These are phyloP conservation scores for Canis aureus DNA, from an alignment of 2,113 vertebrate species.

Conservation along the genomic window DNA sequence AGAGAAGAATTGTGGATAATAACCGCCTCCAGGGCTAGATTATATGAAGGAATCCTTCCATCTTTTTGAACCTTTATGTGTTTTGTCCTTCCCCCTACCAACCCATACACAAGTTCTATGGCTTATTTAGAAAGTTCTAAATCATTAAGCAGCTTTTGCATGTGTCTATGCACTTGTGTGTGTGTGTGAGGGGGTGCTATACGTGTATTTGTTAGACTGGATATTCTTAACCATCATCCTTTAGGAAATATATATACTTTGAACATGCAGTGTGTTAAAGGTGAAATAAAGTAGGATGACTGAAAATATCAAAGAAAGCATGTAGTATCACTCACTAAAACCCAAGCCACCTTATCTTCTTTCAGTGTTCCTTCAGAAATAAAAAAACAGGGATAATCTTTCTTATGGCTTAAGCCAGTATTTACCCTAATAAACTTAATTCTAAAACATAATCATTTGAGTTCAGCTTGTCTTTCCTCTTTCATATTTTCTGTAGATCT, in stretches of 20 bases:
- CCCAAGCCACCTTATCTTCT: neutral
- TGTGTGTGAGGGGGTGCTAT: too few relatives aligned
- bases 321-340: neutral
- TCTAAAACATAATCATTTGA: conserved; percentile 32
- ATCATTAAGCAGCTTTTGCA: neutral
- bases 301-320: neutral
- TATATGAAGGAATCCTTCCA: neutral
- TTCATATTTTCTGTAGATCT: neutral
- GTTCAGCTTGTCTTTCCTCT: neutral
- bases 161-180: neutral
- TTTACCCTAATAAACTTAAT: conserved; percentile 48
- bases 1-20: neutral
- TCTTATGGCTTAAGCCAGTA: neutral
- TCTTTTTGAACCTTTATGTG: neutral
- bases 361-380: neutral
- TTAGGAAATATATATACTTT: neutral
- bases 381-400: neutral
- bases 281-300: neutral
- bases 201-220: neutral
- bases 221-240: neutral
- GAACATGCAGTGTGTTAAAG: neutral
- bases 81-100: neutral
- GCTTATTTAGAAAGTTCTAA: conserved; percentile 21
- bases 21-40: neutral
- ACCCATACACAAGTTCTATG: neutral